Conservation (phyloP, 2,888 invertebrate genomes). For the Lasioglossum leucozonium region DNA sequence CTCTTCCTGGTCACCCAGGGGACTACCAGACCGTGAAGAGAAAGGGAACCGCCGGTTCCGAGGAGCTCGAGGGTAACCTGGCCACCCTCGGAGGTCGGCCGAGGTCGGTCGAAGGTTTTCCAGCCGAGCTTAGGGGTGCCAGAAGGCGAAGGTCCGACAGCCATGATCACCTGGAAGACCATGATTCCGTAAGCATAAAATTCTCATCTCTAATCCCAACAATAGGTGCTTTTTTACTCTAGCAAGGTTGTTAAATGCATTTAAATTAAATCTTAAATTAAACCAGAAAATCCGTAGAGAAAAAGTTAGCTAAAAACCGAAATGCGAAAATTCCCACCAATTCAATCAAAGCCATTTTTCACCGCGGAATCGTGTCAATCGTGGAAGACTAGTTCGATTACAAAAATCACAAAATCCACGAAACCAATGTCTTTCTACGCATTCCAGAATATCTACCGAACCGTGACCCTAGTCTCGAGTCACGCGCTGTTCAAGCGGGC, state of each 20-base stretch:
- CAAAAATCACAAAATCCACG: too few species aligned
- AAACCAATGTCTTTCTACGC: background rate
- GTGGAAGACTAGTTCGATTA: too few species aligned
- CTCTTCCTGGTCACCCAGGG: slow-evolving; percentile 92
- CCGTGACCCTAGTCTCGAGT: slow-evolving; percentile 88
- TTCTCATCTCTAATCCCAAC: background rate
- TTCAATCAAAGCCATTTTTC: too few species aligned
- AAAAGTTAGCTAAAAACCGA: too few species aligned
- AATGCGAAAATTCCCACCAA: too few species aligned
- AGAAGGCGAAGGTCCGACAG: slow-evolving; percentile 87
- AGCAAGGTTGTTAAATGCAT: too few species aligned
- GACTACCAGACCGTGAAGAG: slow-evolving; percentile 94
- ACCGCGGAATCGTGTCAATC: too few species aligned
- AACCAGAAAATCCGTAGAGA: too few species aligned
- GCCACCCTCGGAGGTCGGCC: slow-evolving; percentile 94
- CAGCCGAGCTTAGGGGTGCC: slow-evolving; percentile 91
- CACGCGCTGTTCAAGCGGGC: slow-evolving; percentile 92
- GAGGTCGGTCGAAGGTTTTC: slow-evolving; percentile 93
- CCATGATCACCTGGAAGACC: slow-evolving; percentile 83
- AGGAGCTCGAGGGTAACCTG: slow-evolving; percentile 91
- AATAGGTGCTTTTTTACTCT: background rate
- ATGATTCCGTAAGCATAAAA: slow-evolving; percentile 69
- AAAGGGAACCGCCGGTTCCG: slow-evolving; percentile 88
- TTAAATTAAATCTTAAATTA: too few species aligned
- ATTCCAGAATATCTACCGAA: slow-evolving; percentile 78